Evolutionary conservation across 2,113 vertebrate genomes (phyloP).

Genomic region (Vicugna pacos): DNA sequence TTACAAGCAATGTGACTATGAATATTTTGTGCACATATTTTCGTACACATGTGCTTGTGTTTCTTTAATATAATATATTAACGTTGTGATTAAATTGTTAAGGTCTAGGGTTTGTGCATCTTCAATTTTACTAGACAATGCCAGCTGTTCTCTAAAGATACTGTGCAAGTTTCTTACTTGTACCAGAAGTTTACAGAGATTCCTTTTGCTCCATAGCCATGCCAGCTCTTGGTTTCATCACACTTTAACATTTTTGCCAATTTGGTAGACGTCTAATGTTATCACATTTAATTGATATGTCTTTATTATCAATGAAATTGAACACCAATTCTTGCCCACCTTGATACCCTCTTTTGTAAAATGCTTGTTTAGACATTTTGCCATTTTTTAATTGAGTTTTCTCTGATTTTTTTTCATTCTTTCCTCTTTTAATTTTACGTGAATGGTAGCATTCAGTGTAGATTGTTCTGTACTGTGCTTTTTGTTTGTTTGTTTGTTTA

Average conservation of each 20-base stretch:
- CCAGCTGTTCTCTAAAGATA: not conserved
- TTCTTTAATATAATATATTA: not conserved
- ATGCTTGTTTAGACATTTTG: not conserved
- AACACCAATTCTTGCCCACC: not conserved
- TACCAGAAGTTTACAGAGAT: not conserved
- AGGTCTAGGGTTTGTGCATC: not conserved
- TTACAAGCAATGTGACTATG: not conserved
- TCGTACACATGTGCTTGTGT: not conserved
- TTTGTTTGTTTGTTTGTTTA: no score
- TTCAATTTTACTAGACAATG: constrained; percentile 15
- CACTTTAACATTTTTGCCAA: not conserved
- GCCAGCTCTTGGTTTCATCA: not conserved
- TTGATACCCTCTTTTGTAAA: not conserved
- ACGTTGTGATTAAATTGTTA: not conserved
- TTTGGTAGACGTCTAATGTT: not conserved
- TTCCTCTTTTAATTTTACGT: no score
- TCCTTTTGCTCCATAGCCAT: not conserved
- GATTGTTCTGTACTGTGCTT: no score
- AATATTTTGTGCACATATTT: constrained; percentile 11
- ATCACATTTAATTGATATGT: not conserved
- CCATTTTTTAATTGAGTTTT: constrained; percentile 11
- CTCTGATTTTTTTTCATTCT: no score
- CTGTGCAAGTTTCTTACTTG: not conserved
- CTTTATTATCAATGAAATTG: not conserved
- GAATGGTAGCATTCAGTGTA: no score